Conservation (phyloP, 2,888 invertebrate species). For the Gnatocerus cornutus region DNA sequence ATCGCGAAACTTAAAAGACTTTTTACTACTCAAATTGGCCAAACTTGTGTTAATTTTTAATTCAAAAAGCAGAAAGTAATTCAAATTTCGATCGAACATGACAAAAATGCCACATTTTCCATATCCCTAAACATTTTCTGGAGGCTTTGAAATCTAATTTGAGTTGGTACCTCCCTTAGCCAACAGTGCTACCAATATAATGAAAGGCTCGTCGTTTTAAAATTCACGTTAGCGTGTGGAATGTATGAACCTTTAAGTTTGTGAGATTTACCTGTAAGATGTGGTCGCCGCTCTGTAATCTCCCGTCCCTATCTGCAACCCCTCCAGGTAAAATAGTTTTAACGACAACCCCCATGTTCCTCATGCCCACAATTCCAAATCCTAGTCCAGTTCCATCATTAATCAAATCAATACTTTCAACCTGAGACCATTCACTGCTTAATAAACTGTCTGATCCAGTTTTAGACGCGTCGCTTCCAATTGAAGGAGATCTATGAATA, state of each 20-base stretch:
- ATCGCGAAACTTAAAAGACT: too few species aligned
- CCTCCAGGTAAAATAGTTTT: slow-evolving; percentile 98
- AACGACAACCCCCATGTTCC: slow-evolving; percentile 99
- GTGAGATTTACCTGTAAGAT: slow-evolving; percentile 86
- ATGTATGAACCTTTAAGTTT: not conserved
- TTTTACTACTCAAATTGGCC: too few species aligned
- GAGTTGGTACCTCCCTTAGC: too few species aligned
- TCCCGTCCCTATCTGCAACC: slow-evolving; percentile 97
- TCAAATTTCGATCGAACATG: too few species aligned
- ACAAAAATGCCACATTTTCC: too few species aligned
- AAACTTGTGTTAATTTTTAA: too few species aligned
- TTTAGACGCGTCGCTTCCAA: slow-evolving; percentile 80
- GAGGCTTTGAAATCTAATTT: too few species aligned
- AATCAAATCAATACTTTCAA: slow-evolving; percentile 97
- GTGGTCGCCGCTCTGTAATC: slow-evolving; percentile 97
- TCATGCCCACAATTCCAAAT: slow-evolving; percentile 98
- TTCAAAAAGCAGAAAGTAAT: too few species aligned
- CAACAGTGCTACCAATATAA: too few species aligned
- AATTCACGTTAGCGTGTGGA: not conserved
- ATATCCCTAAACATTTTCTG: too few species aligned
- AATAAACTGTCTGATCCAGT: slow-evolving; percentile 82
- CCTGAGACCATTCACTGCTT: slow-evolving; percentile 94
- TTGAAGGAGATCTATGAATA: slow-evolving; percentile 76
- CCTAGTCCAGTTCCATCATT: slow-evolving; percentile 99
- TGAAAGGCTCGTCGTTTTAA: too few species aligned